Evolutionary conservation across 2,113 vertebrate species (phyloP).

Genomic region (Arothron firmamentum): DNA sequence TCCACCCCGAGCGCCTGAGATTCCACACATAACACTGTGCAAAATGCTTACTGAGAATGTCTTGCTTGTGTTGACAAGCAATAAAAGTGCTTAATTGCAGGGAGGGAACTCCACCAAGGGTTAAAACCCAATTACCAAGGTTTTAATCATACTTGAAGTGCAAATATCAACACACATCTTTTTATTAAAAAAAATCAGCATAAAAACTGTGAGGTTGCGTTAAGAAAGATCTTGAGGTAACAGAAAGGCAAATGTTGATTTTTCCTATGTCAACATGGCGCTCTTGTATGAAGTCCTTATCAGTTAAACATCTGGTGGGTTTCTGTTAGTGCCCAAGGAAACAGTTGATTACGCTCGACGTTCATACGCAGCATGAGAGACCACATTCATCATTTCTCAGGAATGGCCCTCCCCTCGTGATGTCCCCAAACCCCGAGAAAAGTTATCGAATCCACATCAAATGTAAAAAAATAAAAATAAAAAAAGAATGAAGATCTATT

Average conservation of each 20-base stretch:
- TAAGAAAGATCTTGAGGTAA: no score
- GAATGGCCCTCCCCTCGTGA: constrained; percentile 33
- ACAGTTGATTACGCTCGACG: constrained; percentile 35
- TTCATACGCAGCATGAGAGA: constrained; percentile 22
- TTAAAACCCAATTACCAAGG: constrained; percentile 1
- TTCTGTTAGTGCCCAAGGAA: constrained; percentile 28
- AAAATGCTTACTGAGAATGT: constrained; percentile 8
- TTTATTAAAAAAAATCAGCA: neutral
- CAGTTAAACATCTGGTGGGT: constrained; percentile 46
- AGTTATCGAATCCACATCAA: neutral
- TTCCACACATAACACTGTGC: constrained; percentile 36
- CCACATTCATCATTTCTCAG: constrained; percentile 25
- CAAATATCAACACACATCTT: neutral
- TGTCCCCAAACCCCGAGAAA: constrained; percentile 2
- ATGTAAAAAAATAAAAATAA: neutral
- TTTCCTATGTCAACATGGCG: neutral
- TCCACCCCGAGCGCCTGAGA: constrained; percentile 30
- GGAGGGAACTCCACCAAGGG: no score
- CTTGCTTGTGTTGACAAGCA: constrained; percentile 9
- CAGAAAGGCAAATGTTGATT: neutral
- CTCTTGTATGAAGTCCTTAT: constrained; percentile 13
- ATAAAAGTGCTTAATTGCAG: neutral
- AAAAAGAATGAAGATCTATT: neutral
- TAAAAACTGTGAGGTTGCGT: neutral
- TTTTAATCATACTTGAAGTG: neutral